Conservation (phyloP, 2,888 invertebrate species). For the Cryptus viduatorius region DNA sequence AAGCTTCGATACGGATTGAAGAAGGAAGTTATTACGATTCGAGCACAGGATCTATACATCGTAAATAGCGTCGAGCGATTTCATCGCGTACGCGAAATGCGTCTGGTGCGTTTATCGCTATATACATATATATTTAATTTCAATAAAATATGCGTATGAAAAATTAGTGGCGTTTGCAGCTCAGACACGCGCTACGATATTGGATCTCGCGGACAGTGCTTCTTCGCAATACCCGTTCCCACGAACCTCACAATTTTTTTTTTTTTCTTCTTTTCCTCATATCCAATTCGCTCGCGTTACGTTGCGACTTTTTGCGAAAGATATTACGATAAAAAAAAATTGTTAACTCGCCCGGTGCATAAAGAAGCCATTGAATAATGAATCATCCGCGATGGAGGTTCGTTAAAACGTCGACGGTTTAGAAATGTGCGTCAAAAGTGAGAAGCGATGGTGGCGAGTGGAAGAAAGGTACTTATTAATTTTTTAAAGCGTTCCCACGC, state of each 20-base stretch:
- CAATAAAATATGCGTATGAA: slow-evolving; percentile 42
- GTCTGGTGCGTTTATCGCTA: slow-evolving; percentile 42
- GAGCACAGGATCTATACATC: slow-evolving; percentile 42
- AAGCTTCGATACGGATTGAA: slow-evolving; percentile 67
- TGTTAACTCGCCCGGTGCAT: slow-evolving; percentile 2
- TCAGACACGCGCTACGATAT: slow-evolving; percentile 34
- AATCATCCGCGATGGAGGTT: slow-evolving; percentile 59
- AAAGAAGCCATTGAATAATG: slow-evolving; percentile 55
- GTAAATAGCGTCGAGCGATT: slow-evolving; percentile 55
- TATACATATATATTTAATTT: slow-evolving; percentile 22
- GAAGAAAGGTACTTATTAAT: slow-evolving; percentile 47
- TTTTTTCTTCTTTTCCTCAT: not conserved
- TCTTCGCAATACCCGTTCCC: slow-evolving; percentile 54
- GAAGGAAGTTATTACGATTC: slow-evolving; percentile 69
- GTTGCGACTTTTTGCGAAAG: slow-evolving; percentile 56
- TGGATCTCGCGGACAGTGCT: slow-evolving; percentile 32
- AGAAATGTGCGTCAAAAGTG: slow-evolving; percentile 15
- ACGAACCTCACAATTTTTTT: slow-evolving; percentile 48
- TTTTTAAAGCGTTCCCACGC: slow-evolving; percentile 41
- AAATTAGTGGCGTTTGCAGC: slow-evolving; percentile 10
- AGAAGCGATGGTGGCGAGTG: slow-evolving; percentile 24
- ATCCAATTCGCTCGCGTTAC: slow-evolving; percentile 37
- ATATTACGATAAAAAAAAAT: slow-evolving; percentile 38
- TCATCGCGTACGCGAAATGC: slow-evolving; percentile 39
- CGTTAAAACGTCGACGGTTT: slow-evolving; percentile 43